Evolutionary conservation across 2,113 vertebrate genomes (phyloP).

Genomic region (Microcebus jonahi): DNA sequence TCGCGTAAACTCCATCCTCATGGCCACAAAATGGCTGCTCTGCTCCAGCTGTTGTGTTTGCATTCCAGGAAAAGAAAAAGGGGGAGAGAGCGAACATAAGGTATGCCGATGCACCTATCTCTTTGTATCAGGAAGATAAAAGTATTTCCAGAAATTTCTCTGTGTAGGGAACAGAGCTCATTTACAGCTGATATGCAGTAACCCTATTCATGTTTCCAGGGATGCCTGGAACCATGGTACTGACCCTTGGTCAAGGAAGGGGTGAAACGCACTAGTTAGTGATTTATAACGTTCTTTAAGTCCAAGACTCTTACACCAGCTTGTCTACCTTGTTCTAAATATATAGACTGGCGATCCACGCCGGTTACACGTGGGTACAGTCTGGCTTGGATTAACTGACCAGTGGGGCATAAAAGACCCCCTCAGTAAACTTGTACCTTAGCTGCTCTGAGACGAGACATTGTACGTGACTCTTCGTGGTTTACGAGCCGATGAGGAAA

Average conservation of each 20-base stretch:
- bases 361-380: background rate
- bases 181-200: background rate
- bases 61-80: background rate
- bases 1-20: background rate
- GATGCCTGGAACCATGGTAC: background rate
- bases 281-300: background rate
- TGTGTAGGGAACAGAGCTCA: background rate
- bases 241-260: background rate
- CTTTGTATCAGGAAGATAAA: background rate
- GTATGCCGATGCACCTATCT: background rate
- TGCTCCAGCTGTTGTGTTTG: background rate
- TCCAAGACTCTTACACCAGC: background rate
- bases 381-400: background rate
- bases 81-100: background rate
- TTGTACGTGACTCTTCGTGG: background rate
- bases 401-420: background rate
- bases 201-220: background rate
- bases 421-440: background rate
- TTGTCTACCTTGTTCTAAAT: background rate
- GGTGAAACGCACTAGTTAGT: background rate
- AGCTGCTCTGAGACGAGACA: background rate
- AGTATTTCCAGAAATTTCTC: background rate
- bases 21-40: background rate
- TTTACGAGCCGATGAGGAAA: background rate
- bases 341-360: background rate